Percentiles rank a stretch among this genome's conserved stretches.
phyloP scores from a whole-genome alignment of 2,113 vertebrate species.

The Gadus chalcogrammus region DNA sequence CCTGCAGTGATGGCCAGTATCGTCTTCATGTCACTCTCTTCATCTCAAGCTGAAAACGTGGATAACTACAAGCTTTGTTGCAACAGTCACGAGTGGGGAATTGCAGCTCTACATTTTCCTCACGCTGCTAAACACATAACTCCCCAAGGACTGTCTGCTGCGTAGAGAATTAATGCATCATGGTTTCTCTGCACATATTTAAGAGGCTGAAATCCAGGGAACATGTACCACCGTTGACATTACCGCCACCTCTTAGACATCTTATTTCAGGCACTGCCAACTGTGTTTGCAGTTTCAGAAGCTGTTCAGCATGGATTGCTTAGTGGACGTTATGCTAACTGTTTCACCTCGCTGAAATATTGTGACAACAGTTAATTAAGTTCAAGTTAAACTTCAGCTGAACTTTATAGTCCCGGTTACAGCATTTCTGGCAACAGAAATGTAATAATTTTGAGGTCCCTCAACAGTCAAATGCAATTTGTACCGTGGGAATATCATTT shows the following conservation, averaged over 20 bases:
- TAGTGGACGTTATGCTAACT: too few species aligned
- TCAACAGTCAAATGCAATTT: too few species aligned
- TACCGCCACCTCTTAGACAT: background rate
- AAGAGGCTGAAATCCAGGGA: background rate
- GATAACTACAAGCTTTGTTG: background rate
- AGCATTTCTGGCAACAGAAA: too few species aligned
- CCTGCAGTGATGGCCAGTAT: too few species aligned
- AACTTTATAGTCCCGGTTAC: too few species aligned
- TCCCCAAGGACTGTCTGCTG: constrained; percentile 12
- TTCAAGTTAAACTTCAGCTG: too few species aligned
- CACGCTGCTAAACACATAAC: background rate
- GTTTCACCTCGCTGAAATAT: too few species aligned
- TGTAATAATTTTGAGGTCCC: too few species aligned
- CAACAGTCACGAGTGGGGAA: background rate
- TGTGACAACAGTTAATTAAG: too few species aligned
- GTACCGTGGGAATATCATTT: too few species aligned
- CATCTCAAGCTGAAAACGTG: background rate
- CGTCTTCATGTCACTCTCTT: background rate
- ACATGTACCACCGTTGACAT: background rate
- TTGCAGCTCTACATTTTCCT: constrained; percentile 17
- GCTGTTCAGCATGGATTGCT: too few species aligned
- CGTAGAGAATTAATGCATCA: background rate
- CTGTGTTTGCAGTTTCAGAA: background rate
- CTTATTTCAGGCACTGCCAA: background rate
- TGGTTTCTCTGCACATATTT: background rate